Evolutionary conservation across 2,113 vertebrate genomes (phyloP).

Genomic region (Rhinichthys klamathensis): DNA sequence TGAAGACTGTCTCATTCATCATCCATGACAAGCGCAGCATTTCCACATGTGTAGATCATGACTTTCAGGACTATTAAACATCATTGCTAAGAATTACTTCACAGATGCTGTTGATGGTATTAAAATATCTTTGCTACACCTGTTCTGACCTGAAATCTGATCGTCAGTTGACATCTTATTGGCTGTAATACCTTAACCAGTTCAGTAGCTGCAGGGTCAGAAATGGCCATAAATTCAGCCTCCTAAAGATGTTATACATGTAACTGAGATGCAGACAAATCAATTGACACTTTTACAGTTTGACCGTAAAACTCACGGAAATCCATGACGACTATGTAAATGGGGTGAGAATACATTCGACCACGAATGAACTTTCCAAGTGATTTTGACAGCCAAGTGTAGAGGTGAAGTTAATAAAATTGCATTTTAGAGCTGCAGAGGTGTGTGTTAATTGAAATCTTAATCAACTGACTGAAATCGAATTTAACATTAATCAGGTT

Average conservation of each 20-base stretch:
- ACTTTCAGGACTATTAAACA: neutral
- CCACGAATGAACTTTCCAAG: slow-evolving; percentile 22
- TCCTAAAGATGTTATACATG: slow-evolving; percentile 74
- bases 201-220: slow-evolving; percentile 64
- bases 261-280: slow-evolving; percentile 75
- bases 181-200: slow-evolving; percentile 61
- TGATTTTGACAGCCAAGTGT: neutral
- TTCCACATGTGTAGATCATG: slow-evolving; percentile 15
- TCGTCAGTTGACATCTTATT: slow-evolving; percentile 59
- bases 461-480: slow-evolving; percentile 44
- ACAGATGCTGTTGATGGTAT: slow-evolving; percentile 53
- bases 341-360: neutral
- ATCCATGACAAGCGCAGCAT: neutral
- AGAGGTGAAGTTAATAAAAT: slow-evolving; percentile 29
- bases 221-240: slow-evolving; percentile 75
- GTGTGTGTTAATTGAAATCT: slow-evolving; percentile 34
- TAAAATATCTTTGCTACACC: slow-evolving; percentile 70
- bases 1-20: neutral
- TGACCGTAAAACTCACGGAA: slow-evolving; percentile 63
- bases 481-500: slow-evolving; percentile 26
- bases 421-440: slow-evolving; percentile 14
- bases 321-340: neutral
- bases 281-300: slow-evolving; percentile 72
- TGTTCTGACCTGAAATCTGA: slow-evolving; percentile 76
- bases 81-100: slow-evolving; percentile 14